These are phyloP conservation scores for Ceyx erithaca DNA, from an alignment of 2,797 vertebrate genomes.

Conservation along the genomic window DNA sequence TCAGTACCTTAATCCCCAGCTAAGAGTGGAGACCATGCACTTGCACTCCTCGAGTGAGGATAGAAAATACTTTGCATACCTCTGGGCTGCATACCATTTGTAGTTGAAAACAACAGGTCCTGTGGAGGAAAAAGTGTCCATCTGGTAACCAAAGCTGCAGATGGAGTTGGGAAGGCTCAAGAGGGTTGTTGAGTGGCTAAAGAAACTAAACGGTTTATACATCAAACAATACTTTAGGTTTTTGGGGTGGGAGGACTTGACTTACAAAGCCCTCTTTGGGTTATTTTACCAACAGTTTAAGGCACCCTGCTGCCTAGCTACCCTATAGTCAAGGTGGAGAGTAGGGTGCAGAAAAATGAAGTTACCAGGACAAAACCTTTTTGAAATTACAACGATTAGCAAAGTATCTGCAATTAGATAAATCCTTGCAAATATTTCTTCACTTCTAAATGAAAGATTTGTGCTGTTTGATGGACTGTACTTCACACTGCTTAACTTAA, in stretches of 20 bases:
- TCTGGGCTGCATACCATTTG: not conserved
- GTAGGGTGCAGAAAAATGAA: not conserved
- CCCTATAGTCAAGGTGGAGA: not conserved
- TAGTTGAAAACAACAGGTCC: not conserved
- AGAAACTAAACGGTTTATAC: not conserved
- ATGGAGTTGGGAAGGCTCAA: not conserved
- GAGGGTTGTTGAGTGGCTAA: not conserved
- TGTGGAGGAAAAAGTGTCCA: not conserved
- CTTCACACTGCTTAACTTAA: not conserved
- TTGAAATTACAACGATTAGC: not conserved
- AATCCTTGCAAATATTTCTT: not conserved
- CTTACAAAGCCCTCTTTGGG: not conserved
- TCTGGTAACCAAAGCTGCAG: not conserved
- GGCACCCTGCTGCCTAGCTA: not conserved
- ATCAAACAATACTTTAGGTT: not conserved
- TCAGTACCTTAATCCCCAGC: conserved; percentile 28
- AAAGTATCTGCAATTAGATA: not conserved
- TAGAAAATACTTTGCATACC: conserved; percentile 8
- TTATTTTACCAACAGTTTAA: not conserved
- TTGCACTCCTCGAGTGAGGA: not conserved
- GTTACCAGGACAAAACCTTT: not conserved
- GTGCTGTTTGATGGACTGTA: not conserved
- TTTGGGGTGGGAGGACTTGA: not conserved
- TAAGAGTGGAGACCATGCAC: not conserved
- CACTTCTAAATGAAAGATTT: not conserved